Conservation (phyloP, 2,797 vertebrate species). For the Hoplostethus mediterraneus region DNA sequence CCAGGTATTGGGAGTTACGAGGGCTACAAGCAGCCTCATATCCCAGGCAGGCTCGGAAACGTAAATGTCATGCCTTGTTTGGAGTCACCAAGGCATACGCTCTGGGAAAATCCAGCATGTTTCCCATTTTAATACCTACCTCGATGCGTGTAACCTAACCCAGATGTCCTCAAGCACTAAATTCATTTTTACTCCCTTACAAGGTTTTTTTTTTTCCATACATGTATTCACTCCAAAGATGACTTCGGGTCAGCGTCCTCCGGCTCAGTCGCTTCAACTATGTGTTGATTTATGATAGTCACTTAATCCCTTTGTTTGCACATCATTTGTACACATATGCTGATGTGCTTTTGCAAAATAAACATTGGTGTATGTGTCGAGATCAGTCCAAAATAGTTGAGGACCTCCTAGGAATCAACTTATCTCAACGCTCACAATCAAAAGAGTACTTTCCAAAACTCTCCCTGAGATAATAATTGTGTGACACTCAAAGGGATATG, state of each 20-base stretch:
- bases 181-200: constrained; percentile 69
- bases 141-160: constrained; percentile 70
- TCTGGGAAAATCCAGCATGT: constrained; percentile 68
- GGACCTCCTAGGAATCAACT: constrained; percentile 6
- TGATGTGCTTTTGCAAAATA: constrained; percentile 46
- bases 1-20: constrained; percentile 43
- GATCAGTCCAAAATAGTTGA: constrained; percentile 41
- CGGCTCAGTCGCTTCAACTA: constrained; percentile 47
- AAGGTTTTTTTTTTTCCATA: constrained; percentile 35
- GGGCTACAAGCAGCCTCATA: constrained; percentile 36
- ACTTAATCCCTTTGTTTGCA: constrained; percentile 62
- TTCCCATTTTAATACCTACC: constrained; percentile 76
- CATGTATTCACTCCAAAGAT: constrained; percentile 41
- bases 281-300: constrained; percentile 65
- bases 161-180: constrained; percentile 70
- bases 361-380: constrained; percentile 63
- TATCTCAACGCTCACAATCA: background rate
- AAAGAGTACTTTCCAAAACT: background rate
- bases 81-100: constrained; percentile 68
- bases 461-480: background rate
- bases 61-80: constrained; percentile 75
- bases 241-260: constrained; percentile 59
- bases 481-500: background rate
- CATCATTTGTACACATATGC: constrained; percentile 56
- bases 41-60: constrained; percentile 54